Conservation (phyloP, 2,888 invertebrate genomes). For the Hemicrepidius hirtus region DNA sequence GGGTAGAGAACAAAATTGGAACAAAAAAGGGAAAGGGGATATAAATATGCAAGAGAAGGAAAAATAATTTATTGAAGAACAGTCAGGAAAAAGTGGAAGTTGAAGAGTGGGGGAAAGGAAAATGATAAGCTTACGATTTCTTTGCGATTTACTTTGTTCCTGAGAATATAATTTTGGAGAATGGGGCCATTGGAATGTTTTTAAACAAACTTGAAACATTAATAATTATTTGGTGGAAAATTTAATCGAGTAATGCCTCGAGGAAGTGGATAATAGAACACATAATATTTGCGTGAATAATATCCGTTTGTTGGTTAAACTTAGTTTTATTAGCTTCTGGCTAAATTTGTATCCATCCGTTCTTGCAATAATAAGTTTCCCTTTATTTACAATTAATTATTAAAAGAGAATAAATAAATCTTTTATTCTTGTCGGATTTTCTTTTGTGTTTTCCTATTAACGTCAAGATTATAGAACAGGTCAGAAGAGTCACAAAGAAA, state of each 20-base stretch:
- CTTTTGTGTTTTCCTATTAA: slow-evolving; percentile 13
- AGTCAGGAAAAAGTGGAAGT: too few relatives aligned
- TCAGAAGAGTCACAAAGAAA: slow-evolving; percentile 9
- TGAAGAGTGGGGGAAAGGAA: too few relatives aligned
- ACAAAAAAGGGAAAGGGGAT: too few relatives aligned
- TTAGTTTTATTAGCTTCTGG: slow-evolving; percentile 6
- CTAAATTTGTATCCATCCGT: slow-evolving; percentile 4
- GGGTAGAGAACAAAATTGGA: too few relatives aligned
- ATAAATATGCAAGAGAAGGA: too few relatives aligned
- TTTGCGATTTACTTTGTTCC: too few relatives aligned
- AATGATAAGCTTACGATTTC: too few relatives aligned
- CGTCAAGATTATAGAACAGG: slow-evolving; percentile 9
- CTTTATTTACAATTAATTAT: too few relatives aligned
- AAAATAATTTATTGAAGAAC: too few relatives aligned
- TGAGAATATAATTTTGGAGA: too few relatives aligned
- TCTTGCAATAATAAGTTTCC: too few relatives aligned
- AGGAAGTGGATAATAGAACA: slow-evolving; percentile 6
- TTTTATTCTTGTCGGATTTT: background rate
- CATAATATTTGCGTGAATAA: slow-evolving; percentile 5
- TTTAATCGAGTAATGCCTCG: slow-evolving; percentile 4
- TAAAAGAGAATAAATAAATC: background rate
- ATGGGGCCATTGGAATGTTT: too few relatives aligned
- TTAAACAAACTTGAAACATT: background rate
- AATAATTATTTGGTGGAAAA: background rate
- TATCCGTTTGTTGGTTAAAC: slow-evolving; percentile 16